These are phyloP conservation scores for Pseudotriccus pelzelni DNA, from an alignment of 2,797 vertebrate species.

Conservation along the genomic window DNA sequence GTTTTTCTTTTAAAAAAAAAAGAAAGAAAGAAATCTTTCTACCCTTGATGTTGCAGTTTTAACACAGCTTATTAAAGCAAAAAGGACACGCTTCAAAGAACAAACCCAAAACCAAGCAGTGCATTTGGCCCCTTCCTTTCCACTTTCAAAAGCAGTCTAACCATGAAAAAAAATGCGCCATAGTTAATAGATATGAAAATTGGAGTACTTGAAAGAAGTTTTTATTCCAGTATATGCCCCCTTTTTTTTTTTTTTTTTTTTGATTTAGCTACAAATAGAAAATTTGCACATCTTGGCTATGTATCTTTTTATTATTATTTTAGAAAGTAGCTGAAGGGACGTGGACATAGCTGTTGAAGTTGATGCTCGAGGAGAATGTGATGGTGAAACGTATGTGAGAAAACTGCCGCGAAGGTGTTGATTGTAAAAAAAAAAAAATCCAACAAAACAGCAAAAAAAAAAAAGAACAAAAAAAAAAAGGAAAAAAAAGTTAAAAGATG, in stretches of 20 bases:
- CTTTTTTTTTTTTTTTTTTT: not conserved
- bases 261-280: constrained; percentile 79
- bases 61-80: constrained; percentile 46
- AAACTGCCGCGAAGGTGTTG: constrained; percentile 83
- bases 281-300: constrained; percentile 91
- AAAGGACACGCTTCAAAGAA: constrained; percentile 42
- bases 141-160: constrained; percentile 37
- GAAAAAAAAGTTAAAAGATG: not conserved
- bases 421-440: constrained; percentile 77
- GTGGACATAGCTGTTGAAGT: constrained; percentile 73
- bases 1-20: not conserved
- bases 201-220: constrained; percentile 71
- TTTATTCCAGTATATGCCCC: constrained; percentile 70
- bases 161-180: constrained; percentile 42
- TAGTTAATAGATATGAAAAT: constrained; percentile 65
- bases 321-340: constrained; percentile 79
- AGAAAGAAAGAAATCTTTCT: constrained; percentile 38
- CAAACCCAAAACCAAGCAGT: not conserved
- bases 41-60: constrained; percentile 57
- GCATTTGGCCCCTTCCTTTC: constrained; percentile 58
- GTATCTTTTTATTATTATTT: constrained; percentile 75
- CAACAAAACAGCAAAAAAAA: not conserved
- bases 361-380: constrained; percentile 79
- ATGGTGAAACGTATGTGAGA: constrained; percentile 80
- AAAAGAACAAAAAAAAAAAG: constrained; percentile 4